Evolutionary conservation across 2,888 invertebrate species (phyloP).

Genomic region (Leucania comma): DNA sequence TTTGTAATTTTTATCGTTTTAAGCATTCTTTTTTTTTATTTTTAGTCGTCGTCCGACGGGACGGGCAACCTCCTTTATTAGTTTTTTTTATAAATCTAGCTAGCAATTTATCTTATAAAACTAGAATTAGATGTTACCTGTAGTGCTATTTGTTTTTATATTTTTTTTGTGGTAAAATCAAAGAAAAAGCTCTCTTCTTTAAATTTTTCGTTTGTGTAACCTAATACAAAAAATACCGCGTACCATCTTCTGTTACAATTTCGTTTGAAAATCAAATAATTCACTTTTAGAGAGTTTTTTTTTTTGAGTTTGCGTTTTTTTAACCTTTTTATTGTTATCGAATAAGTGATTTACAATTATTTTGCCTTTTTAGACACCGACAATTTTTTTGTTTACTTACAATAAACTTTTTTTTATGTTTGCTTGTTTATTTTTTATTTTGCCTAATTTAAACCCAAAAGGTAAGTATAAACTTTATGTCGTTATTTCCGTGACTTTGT

Average conservation of each 20-base stretch:
- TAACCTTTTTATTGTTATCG: not conserved
- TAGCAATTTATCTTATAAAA: not conserved
- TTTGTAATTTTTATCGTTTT: conserved; percentile 8
- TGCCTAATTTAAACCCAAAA: not conserved
- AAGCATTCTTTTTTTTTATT: not conserved
- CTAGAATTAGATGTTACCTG: not conserved
- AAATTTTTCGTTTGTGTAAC: not conserved
- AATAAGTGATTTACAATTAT: conserved; percentile 4
- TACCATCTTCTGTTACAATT: no score
- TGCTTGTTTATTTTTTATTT: conserved; percentile 51
- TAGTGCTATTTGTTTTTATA: not conserved
- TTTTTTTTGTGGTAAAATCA: not conserved
- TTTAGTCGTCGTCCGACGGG: conserved; percentile 42
- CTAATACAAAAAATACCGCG: no score
- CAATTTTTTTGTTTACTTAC: conserved; percentile 30
- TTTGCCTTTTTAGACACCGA: not conserved
- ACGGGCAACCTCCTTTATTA: not conserved
- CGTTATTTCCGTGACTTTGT: not conserved
- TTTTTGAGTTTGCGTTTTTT: conserved; percentile 18
- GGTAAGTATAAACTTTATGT: conserved; percentile 34
- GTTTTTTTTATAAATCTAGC: not conserved
- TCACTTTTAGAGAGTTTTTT: not conserved
- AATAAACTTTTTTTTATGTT: conserved; percentile 54
- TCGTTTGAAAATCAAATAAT: not conserved
- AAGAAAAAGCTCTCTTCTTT: not conserved